Evolutionary conservation across 1,140 invertebrate genomes (phyloP).

Genomic region (Aphaenogaster floridana): DNA sequence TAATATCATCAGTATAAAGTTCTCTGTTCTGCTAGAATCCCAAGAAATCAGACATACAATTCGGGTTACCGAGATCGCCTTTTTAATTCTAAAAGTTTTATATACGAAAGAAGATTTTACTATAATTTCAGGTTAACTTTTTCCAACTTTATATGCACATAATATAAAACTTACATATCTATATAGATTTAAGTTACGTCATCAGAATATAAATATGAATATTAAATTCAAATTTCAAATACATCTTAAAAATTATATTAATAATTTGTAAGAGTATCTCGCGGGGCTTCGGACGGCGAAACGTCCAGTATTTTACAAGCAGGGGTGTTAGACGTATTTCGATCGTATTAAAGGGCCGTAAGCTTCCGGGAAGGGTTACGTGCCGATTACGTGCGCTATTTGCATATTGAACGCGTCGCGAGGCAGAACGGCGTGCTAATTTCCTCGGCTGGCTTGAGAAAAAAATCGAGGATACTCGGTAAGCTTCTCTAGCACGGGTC

Average conservation of each 20-base stretch:
- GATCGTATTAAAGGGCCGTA: constrained; percentile 49
- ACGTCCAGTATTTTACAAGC: constrained; percentile 12
- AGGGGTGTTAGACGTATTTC: constrained; percentile 31
- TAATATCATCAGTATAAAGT: constrained; percentile 53
- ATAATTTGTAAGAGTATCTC: neutral
- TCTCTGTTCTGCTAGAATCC: constrained; percentile 13
- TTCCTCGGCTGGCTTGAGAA: constrained; percentile 47
- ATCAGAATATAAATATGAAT: neutral
- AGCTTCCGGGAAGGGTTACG: constrained; percentile 59
- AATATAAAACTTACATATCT: neutral
- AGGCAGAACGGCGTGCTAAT: constrained; percentile 58
- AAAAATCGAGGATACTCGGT: constrained; percentile 60
- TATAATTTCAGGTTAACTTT: constrained; percentile 18
- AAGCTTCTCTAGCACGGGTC: constrained; percentile 53
- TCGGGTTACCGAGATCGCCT: neutral
- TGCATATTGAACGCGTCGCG: constrained; percentile 59
- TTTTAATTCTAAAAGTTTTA: neutral
- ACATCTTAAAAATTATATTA: neutral
- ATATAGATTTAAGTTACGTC: neutral
- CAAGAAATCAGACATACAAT: neutral
- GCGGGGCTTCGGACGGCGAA: neutral
- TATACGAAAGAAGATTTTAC: neutral
- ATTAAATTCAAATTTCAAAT: neutral
- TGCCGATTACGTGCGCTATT: constrained; percentile 60
- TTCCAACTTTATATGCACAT: neutral